Conservation (phyloP, 1,140 invertebrate species). For the Drosophila funebris region DNA sequence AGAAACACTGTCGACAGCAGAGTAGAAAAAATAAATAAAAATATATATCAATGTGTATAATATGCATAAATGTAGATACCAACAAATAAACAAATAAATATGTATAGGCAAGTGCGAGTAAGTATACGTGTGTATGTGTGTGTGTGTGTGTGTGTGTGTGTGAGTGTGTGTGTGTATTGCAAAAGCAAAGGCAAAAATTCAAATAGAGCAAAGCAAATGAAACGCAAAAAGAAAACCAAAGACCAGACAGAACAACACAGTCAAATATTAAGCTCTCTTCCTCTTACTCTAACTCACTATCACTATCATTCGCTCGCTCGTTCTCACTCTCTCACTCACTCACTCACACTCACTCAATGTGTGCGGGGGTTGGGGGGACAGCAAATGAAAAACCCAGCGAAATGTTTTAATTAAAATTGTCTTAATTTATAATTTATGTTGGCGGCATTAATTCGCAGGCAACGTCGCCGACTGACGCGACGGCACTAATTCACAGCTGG, state of each 20-base stretch:
- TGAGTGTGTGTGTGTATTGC: too few relatives aligned
- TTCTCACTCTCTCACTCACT: background rate
- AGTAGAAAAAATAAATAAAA: constrained; percentile 26
- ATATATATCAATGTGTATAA: constrained; percentile 13
- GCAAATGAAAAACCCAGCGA: constrained; percentile 40
- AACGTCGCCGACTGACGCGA: constrained; percentile 25
- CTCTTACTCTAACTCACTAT: too few relatives aligned
- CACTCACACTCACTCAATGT: background rate
- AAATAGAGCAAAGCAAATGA: constrained; percentile 53
- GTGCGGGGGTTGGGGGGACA: too few relatives aligned
- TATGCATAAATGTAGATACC: constrained; percentile 26
- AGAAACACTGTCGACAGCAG: constrained; percentile 39
- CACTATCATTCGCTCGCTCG: background rate
- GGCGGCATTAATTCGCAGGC: constrained; percentile 75
- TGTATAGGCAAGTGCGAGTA: constrained; percentile 5
- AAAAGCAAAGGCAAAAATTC: constrained; percentile 15
- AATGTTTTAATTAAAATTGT: constrained; percentile 79
- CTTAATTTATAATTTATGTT: constrained; percentile 78
- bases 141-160: background rate
- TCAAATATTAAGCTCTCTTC: background rate
- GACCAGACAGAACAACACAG: constrained; percentile 23
- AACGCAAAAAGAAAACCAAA: constrained; percentile 29
- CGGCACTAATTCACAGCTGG: constrained; percentile 71
- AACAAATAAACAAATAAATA: constrained; percentile 8
- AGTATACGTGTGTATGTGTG: too few relatives aligned